Evolutionary conservation across 2,797 vertebrate genomes (phyloP).

Genomic region (Falco cherrug): DNA sequence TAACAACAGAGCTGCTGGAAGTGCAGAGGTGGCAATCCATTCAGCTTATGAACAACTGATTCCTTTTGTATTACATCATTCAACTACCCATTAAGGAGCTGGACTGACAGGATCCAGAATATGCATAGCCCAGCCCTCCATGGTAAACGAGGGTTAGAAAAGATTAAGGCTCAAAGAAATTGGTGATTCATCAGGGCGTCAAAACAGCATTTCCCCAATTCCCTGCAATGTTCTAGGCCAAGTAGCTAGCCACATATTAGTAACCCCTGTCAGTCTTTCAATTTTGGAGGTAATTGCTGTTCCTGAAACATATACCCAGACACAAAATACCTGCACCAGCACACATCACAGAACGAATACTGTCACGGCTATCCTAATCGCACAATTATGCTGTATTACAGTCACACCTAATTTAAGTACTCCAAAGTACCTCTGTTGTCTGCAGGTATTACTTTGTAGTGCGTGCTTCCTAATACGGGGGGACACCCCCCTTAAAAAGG

Average conservation of each 20-base stretch:
- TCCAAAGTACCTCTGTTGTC: not conserved
- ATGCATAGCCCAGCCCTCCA: constrained; percentile 48
- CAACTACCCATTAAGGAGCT: constrained; percentile 68
- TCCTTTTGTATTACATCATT: constrained; percentile 64
- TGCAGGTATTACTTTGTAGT: not conserved
- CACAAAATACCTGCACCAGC: constrained; percentile 57
- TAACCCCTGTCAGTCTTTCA: constrained; percentile 34
- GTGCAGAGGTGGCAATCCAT: constrained; percentile 52
- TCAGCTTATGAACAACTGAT: constrained; percentile 56
- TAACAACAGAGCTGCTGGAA: constrained; percentile 52
- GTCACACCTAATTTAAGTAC: constrained; percentile 20
- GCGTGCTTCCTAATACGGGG: not conserved
- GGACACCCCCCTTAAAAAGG: not conserved
- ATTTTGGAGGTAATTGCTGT: constrained; percentile 46
- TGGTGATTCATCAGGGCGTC: constrained; percentile 61
- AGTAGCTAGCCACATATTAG: constrained; percentile 11
- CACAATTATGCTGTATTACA: not conserved
- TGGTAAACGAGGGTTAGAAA: constrained; percentile 10
- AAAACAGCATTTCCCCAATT: constrained; percentile 56
- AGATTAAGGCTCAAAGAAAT: constrained; percentile 59
- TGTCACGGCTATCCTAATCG: not conserved
- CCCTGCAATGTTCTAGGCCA: constrained; percentile 40
- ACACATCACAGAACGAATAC: constrained; percentile 25
- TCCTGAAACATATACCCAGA: constrained; percentile 53
- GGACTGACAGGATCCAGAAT: constrained; percentile 66